Evolutionary conservation across 2,888 invertebrate genomes (phyloP), one percentile per base, ranked within the genome.

Genomic region (Yponomeuta plumbellus): DNA sequence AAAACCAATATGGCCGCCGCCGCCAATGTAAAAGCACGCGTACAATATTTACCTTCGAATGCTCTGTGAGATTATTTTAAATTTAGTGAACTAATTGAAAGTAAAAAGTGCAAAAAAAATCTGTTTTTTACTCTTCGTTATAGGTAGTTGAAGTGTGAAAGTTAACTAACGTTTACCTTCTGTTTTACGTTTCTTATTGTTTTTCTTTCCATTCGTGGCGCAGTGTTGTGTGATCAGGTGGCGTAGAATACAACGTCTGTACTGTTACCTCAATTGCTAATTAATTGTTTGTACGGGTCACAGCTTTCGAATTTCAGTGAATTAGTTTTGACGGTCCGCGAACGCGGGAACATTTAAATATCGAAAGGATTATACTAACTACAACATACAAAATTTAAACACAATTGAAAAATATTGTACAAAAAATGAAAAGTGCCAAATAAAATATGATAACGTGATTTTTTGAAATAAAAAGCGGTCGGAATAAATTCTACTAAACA

Each of bases 1-100:
- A 76, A 74, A 83, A 83, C 81, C 88, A 90, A 90, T 88, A 90
- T 90, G 90, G 90, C 90, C 88, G 70, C 81, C 80, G 73, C 78
- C 88, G 88, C 88, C 89, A 86, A 79, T 79, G 83, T 80, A 79
- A 75, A 75, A 83, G 79, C 88, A 89, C 90, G 88, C 88, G 83
- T 34, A 34, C 34, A 34, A 34, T 34, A 81, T 86, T 86, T 83
- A 81, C 79, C 79, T 65, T 56, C 59, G 39, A 34, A 17, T 17
- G 2, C 44, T 13, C 44, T 17, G 11, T 52, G 44, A 52, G 5
- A 52, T 52, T 52, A 17, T 52, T 52, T 3, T 17, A 13, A 52
- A 17, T 52, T 52, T 52, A 17, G 44, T 17, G 44, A 17, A 52
- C 17, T 52, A 52, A 52, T 17, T 52, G 3, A 52, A 52, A 52